Conservation (phyloP, 2,113 vertebrate genomes). For the Pachyramphus minor region DNA sequence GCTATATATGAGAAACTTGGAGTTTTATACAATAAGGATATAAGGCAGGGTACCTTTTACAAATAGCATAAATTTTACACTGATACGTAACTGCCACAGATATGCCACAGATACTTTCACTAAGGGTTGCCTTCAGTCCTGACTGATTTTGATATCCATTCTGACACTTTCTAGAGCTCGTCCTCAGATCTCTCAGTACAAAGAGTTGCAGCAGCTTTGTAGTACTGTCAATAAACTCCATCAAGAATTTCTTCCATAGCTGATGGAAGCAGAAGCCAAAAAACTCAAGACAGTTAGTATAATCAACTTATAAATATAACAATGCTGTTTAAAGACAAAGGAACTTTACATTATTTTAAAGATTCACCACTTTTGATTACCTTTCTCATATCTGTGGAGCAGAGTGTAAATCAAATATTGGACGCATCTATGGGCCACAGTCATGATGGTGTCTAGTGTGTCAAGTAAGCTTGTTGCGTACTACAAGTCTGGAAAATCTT, state of each 20-base stretch:
- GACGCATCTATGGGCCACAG: neutral
- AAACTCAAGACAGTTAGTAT: neutral
- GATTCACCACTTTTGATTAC: neutral
- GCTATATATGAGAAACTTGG: neutral
- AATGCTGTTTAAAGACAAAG: neutral
- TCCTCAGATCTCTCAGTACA: neutral
- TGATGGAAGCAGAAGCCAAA: neutral
- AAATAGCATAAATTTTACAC: neutral
- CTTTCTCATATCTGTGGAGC: neutral
- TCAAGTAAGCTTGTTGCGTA: neutral
- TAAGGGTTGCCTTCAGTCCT: neutral
- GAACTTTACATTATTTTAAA: neutral
- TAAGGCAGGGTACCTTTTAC: neutral
- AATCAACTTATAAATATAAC: neutral
- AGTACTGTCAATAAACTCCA: neutral
- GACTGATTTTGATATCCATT: neutral
- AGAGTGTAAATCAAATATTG: neutral
- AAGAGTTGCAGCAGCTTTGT: neutral
- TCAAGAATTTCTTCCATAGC: neutral
- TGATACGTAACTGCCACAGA: neutral
- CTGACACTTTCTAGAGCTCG: neutral
- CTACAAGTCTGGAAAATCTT: neutral
- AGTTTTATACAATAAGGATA: neutral
- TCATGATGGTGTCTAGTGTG: neutral
- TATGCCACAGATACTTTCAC: neutral